A percentile compares a stretch with the other conserved stretches of the same genome.
These are phyloP conservation scores for Poeciliopsis gracilis DNA, from an alignment of 2,797 vertebrate genomes.

Conservation along the genomic window DNA sequence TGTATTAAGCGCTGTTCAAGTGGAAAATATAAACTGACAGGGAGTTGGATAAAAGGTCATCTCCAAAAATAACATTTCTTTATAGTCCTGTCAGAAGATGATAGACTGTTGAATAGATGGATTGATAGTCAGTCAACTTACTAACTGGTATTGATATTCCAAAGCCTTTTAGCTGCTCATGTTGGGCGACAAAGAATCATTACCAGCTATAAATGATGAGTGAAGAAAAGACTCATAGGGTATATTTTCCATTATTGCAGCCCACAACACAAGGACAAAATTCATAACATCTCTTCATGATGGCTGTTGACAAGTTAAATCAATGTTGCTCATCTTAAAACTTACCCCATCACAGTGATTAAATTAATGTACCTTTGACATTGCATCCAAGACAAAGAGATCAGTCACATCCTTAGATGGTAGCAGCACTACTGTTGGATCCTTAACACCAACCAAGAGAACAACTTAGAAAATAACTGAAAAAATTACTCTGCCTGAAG, in stretches of 20 bases:
- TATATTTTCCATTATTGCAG: not conserved
- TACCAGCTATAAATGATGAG: constrained; percentile 15
- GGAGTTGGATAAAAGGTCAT: constrained; percentile 29
- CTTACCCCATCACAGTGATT: not conserved
- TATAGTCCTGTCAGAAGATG: constrained; percentile 5
- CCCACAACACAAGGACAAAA: not conserved
- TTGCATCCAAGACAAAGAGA: not conserved
- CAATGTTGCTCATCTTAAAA: not conserved
- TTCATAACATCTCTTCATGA: not conserved
- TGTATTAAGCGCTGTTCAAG: constrained; percentile 13
- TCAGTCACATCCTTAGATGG: no score
- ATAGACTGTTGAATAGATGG: constrained; percentile 7
- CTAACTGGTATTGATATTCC: not conserved
- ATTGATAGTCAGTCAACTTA: constrained; percentile 19
- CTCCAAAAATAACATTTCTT: constrained; percentile 13
- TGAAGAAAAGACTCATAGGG: constrained; percentile 8
- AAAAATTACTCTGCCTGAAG: not conserved
- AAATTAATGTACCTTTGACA: not conserved
- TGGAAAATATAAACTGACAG: constrained; percentile 37
- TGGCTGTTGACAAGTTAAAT: not conserved
- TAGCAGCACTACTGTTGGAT: not conserved
- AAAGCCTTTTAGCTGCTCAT: not conserved
- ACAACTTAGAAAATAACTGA: not conserved
- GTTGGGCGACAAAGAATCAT: constrained; percentile 6
- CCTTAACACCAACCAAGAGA: not conserved